phyloP scores from a whole-genome alignment of 2,113 vertebrate species.

The Myanophis thanlyinensis region DNA sequence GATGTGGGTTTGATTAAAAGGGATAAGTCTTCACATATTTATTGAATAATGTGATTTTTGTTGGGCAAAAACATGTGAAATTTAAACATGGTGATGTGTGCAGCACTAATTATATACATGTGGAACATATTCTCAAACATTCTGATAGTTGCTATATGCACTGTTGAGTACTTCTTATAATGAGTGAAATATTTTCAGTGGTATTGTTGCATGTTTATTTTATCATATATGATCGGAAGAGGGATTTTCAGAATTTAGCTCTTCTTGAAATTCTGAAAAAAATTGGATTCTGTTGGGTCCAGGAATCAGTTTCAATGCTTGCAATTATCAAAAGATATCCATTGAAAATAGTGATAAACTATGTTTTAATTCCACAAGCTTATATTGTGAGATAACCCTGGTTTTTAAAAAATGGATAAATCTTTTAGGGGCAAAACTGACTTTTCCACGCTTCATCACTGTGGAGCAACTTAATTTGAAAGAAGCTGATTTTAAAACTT shows the following conservation, averaged over 20 bases:
- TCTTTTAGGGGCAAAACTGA: background rate
- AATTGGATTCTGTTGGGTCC: background rate
- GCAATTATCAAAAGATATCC: background rate
- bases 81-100: background rate
- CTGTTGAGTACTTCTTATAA: too few relatives aligned
- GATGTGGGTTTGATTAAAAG: background rate
- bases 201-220: background rate
- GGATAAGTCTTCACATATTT: background rate
- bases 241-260: background rate
- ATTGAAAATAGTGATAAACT: background rate
- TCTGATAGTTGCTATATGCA: background rate
- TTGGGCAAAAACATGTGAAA: background rate
- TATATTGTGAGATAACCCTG: background rate
- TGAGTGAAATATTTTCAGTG: background rate
- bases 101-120: background rate
- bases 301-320: background rate
- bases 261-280: background rate
- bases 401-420: background rate
- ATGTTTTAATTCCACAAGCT: background rate
- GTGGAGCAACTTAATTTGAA: background rate
- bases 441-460: background rate
- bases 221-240: background rate
- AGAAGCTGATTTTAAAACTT: background rate
- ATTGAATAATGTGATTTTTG: background rate
- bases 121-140: background rate